phyloP scores from a whole-genome alignment of 2,888 invertebrate genomes.

The Lathronympha strigana region DNA sequence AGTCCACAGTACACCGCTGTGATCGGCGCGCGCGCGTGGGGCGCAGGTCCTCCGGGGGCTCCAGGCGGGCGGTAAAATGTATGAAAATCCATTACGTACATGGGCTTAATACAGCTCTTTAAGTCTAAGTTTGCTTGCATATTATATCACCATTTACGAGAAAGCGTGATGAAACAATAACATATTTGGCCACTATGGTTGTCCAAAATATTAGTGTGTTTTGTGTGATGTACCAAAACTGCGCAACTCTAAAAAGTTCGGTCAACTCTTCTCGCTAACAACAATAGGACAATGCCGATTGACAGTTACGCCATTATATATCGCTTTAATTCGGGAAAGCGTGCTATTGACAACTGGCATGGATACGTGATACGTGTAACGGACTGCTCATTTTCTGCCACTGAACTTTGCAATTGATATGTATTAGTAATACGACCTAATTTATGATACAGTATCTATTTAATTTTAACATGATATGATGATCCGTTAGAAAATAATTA shows the following conservation, averaged over 20 bases:
- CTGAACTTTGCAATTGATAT: constrained; percentile 46
- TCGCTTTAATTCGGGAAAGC: constrained; percentile 55
- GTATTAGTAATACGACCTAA: constrained; percentile 24
- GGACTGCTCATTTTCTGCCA: constrained; percentile 45
- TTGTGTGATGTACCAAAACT: neutral
- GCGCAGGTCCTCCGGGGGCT: too few relatives aligned
- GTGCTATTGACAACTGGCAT: constrained; percentile 49
- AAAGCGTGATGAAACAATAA: too few relatives aligned
- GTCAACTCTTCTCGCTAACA: constrained; percentile 14
- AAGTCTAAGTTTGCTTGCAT: too few relatives aligned
- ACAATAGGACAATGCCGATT: constrained; percentile 34
- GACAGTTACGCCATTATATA: constrained; percentile 29
- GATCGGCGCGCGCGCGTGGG: too few relatives aligned
- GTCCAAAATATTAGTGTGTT: too few relatives aligned
- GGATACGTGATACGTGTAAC: constrained; percentile 49
- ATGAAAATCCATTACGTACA: too few relatives aligned
- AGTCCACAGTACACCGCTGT: too few relatives aligned
- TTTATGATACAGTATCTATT: constrained; percentile 4
- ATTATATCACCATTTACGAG: too few relatives aligned
- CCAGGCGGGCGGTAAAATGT: too few relatives aligned
- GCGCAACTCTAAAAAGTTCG: constrained; percentile 9
- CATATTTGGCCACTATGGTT: too few relatives aligned
- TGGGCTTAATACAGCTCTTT: too few relatives aligned
- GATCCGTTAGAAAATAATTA: neutral
- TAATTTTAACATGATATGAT: neutral